A percentile compares a stretch with the other conserved stretches of the same genome.
These are phyloP conservation scores for Cyprinodon diabolis DNA, from an alignment of 2,797 vertebrate genomes.

Conservation along the genomic window DNA sequence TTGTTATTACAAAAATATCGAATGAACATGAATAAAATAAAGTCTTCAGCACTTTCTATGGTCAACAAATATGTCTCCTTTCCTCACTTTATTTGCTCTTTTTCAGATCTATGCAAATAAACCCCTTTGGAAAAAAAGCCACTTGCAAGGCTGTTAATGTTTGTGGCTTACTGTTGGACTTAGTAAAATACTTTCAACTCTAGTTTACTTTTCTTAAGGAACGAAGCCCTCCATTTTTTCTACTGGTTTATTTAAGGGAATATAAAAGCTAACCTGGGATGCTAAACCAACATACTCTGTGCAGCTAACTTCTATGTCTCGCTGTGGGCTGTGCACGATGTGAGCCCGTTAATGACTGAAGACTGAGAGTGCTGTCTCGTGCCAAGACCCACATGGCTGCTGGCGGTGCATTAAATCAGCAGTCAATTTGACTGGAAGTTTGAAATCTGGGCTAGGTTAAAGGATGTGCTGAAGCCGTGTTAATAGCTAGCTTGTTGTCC, in stretches of 20 bases:
- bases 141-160: conserved; percentile 48
- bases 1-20: conserved; percentile 71
- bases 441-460: conserved; percentile 89
- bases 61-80: conserved; percentile 48
- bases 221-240: conserved; percentile 33
- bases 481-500: conserved; percentile 96
- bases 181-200: conserved; percentile 39
- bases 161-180: conserved; percentile 42
- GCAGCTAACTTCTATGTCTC: conserved; percentile 56
- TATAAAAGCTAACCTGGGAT: conserved; percentile 43
- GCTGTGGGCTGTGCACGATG: conserved; percentile 42
- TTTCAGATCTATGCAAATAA: conserved; percentile 70
- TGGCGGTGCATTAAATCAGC: conserved; percentile 89
- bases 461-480: conserved; percentile 88
- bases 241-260: conserved; percentile 35
- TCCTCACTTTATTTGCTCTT: conserved; percentile 13
- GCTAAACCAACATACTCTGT: conserved; percentile 40
- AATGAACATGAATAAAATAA: conserved; percentile 76
- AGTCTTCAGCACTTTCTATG: conserved; percentile 75
- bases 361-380: conserved; percentile 75
- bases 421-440: conserved; percentile 91
- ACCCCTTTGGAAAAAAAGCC: conserved; percentile 74
- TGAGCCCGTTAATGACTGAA: conserved; percentile 72
- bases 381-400: conserved; percentile 86
- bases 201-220: conserved; percentile 39